Evolutionary conservation across 2,113 vertebrate species (phyloP), one percentile per base, ranked within the genome.

Genomic region (Dendrocopos noguchii): DNA sequence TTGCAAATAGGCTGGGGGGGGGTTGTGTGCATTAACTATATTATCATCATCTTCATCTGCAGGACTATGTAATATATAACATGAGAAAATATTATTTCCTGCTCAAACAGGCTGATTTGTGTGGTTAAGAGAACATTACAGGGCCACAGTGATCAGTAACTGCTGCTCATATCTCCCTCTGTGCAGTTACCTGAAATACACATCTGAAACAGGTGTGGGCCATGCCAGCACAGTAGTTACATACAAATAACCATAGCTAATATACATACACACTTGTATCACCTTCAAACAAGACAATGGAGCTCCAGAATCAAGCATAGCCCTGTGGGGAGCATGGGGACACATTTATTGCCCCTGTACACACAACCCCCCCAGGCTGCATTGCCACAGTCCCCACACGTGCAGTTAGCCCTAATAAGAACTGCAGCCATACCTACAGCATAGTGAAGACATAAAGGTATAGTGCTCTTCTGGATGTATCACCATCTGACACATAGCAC

Each of bases 261-360:
- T 15, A 31, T 2, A 46, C 5, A 10, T 9, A n/a, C 2, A 0
- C 14, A 31, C 47, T 8, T 12, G n/a, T 29, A 36, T 34, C 71
- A 42, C 59, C 33, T 20, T 29, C 47, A 67, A 7, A 81, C 0
- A 1, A 67, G 56, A n/a, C 4, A 47, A n/a, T 4, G 7, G 36
- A 59, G 63, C 52, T 88, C 16, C 42, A 8, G 57, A 2, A 59
- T 16, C 0, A 12, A 34, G 33, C 4, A 19, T 0, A 42, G 34
- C 12, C n/a, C 57, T 4, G 2, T 31, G 31, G 7, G 12, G 46
- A 87, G 46, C 19, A 19, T 18, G 7, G 15, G 9, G 34, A 6
- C 29, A 33, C 42, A 44, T 44, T 44, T 44, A 44, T 44, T 6
- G 15, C 42, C 42, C 42, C 42, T 44, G 42, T 15, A 44, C 42